Conservation (phyloP, 2,797 vertebrate species). For the Siniperca scherzeri region DNA sequence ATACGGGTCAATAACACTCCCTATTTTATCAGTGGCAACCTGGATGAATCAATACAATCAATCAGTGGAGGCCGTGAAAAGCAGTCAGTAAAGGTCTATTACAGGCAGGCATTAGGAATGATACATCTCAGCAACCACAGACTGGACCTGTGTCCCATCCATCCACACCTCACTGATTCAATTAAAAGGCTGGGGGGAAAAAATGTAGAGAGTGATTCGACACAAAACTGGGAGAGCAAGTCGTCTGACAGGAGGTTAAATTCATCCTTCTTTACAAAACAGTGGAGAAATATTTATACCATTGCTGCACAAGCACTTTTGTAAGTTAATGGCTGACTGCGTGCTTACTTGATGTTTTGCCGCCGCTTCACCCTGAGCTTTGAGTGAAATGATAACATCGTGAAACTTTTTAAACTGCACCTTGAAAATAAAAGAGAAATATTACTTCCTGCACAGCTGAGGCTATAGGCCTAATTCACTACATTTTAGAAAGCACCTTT, state of each 20-base stretch:
- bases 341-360: conserved; percentile 79
- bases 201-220: conserved; percentile 61
- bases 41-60: conserved; percentile 82
- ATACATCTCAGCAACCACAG: conserved; percentile 75
- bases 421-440: conserved; percentile 55
- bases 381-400: conserved; percentile 77
- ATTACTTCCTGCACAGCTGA: conserved; percentile 35
- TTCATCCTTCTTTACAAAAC: conserved; percentile 75
- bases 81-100: conserved; percentile 79
- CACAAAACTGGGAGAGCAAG: conserved; percentile 56
- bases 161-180: conserved; percentile 80
- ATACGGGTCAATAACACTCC: conserved; percentile 72
- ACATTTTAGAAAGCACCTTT: conserved; percentile 26
- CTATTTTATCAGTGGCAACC: conserved; percentile 76
- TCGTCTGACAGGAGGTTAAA: conserved; percentile 61
- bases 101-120: conserved; percentile 73
- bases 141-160: conserved; percentile 69
- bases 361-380: conserved; percentile 68
- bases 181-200: conserved; percentile 68
- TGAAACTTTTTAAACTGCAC: conserved; percentile 64
- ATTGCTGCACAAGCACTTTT: conserved; percentile 79
- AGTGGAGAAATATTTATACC: conserved; percentile 73
- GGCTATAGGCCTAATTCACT: conserved; percentile 31
- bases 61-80: conserved; percentile 69
- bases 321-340: conserved; percentile 79